Base-by-base conservation (phyloP, 2,888 invertebrate species). In the Thymelicus lineola region DNA sequence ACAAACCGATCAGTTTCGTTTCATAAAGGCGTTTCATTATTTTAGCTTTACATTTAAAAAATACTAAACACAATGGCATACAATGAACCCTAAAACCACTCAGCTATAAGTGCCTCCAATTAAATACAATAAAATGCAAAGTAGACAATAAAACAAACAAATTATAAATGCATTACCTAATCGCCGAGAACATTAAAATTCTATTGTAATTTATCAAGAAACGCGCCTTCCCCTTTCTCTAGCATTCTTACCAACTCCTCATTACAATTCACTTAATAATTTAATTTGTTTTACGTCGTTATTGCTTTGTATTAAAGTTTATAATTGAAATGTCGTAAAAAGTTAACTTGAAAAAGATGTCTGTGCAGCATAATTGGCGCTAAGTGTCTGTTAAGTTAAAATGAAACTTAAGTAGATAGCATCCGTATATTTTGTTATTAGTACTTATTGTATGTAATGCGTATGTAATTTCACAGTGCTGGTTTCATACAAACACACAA, bases 331-430 rank as follows among this genome's bases (percentile, higher is more conserved):
- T 69, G 15, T 45, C 38, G 35, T 69, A 14, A 4, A 6, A 46
- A n/a, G 68, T 35, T 3, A 55, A 20, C 10, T 67, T 62, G 78
- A 73, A 79, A 74, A 71, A 65, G 66, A 73, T 74, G 74, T 67
- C 75, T 82, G 85, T 77, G 69, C 66, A 73, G 76, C 75, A 83
- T 91, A 93, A 92, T 91, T 90, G 87, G 84, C 84, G 89, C 86
- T 91, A 91, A 92, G 86, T 89, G 89, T 87, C 86, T 90, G 89
- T 89, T 91, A 91, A 89, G 86, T 88, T 87, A 85, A 88, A 91
- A 90, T 88, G 85, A 84, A 88, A 87, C 84, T 82, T 87, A 88
- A 90, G 86, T 91, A 90, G 89, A 90, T 88, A 86, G 82, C 79
- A 88, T 90, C 85, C 82, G 79, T 82, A 79, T 77, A 82, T 83